Evolutionary conservation across 2,797 vertebrate genomes (phyloP), one percentile per base, ranked within the genome.

Genomic region (Furcifer pardalis): DNA sequence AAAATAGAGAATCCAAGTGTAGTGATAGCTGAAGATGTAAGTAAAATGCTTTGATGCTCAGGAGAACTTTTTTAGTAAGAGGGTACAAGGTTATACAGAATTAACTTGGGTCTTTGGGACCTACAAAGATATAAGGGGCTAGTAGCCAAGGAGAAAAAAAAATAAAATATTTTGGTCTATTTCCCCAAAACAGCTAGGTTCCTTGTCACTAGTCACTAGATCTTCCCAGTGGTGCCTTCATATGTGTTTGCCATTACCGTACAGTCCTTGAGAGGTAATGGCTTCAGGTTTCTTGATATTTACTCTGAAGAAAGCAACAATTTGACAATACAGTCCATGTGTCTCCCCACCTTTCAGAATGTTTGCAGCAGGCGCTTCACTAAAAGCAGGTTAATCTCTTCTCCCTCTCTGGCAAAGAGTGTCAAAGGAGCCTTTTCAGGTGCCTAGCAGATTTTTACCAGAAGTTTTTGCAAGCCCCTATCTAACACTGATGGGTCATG

Each of bases 341-440:
- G 44, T 42, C 37, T 63, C 46, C 35, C 15, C 12, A 10, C 15
- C 69, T 88, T 82, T 68, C 42, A 46, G 60, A 0, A 25, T n/a
- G 13, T 5, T 87, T 65, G 37, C 68, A 63, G 25, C 56, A 71
- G 30, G 30, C 81, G 25, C n/a, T 40, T 21, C 12, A 62, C 46
- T 82, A 44, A 75, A 4, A 84, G 65, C 15, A 7, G 46, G 79
- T 56, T 80, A 80, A 77, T 71, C 2, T 63, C 30, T 19, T 5
- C 52, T 66, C 78, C 80, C 84, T 25, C 73, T 85, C 77, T 10
- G 12, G 40, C 7, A 74, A 85, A 40, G 84, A 44, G 32, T 49
- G 42, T 5, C 76, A 56, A 42, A 60, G 32, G 27, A 73, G 19
- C 15, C 13, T 44, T 32, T n/a, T 71, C n/a, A 73, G 42, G 15